Base-by-base conservation (phyloP, 2,797 vertebrate genomes). In the Bradypodion pumilum region DNA sequence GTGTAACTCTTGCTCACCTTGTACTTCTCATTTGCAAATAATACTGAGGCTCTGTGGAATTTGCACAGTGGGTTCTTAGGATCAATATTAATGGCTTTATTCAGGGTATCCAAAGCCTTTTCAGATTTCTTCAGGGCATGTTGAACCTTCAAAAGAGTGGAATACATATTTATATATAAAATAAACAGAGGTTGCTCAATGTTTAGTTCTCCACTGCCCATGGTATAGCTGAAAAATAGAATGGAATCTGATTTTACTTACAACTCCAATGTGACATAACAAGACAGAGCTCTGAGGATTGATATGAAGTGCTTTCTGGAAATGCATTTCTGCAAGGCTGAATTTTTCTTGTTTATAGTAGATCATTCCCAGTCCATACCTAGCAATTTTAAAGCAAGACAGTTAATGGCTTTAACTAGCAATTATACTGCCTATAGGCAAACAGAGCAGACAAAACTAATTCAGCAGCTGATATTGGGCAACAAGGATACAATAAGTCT, bases 261-360 rank as follows among this genome's bases (percentile, higher is more conserved):
- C 98, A 89, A 99, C 98, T 93, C 98, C 98, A 37, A 99, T 98
- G 95, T 99, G 98, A 88, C 98, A 99, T 84, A 99, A 97, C 92
- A 99, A 96, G 85, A 99, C 98, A 6, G 98, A 99, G 94, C 98
- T 99, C 95, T 99, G 98, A 78, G 98, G 98, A 94, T 99, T 99
- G 94, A 99, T 99, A 95, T 98, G 97, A 92, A 99, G 95, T 80
- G 98, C 98, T 93, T 99, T 99, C 95, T 99, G 98, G 93, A 99
- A 99, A 96, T 99, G 98, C 95, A 99, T 99, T 94, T 99, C 98
- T 72, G 98, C 98, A 86, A 99, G 95, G 92, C 97, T 98, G 94
- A 99, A 99, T 91, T 99, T 99, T 92, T 99, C 98, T 93, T 99
- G 98, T 90, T 99, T 99, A 94, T 98, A 99, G 95, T 99, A 99